Conservation (phyloP, 2,797 vertebrate species). For the Chelon auratus region DNA sequence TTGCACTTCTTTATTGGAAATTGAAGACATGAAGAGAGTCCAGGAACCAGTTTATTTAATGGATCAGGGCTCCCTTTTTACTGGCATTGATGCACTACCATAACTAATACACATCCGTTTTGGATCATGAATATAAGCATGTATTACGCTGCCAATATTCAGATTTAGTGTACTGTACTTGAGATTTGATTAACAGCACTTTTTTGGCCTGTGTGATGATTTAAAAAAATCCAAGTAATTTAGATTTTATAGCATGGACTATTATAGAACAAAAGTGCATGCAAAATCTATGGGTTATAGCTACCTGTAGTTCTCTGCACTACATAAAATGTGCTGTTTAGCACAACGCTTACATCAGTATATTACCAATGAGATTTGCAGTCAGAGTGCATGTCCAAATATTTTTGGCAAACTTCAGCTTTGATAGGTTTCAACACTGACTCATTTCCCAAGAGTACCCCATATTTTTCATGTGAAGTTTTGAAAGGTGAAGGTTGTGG, state of each 20-base stretch:
- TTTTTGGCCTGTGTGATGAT: background rate
- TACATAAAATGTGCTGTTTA: slow-evolving; percentile 20
- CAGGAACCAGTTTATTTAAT: slow-evolving; percentile 57
- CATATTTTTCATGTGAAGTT: slow-evolving; percentile 39
- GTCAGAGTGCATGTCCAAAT: slow-evolving; percentile 21
- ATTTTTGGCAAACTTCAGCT: slow-evolving; percentile 27
- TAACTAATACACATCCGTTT: slow-evolving; percentile 23
- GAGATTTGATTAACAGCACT: slow-evolving; percentile 9
- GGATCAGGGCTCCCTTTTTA: slow-evolving; percentile 51
- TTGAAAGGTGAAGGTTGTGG: slow-evolving; percentile 38
- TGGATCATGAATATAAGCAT: slow-evolving; percentile 20
- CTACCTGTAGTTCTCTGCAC: background rate
- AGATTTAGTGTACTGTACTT: slow-evolving; percentile 2
- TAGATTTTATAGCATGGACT: background rate
- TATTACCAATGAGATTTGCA: slow-evolving; percentile 19
- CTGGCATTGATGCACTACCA: slow-evolving; percentile 29
- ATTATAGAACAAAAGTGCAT: slow-evolving; percentile 17
- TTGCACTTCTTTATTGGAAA: slow-evolving; percentile 52
- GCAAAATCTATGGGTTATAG: slow-evolving; percentile 9
- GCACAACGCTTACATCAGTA: slow-evolving; percentile 12
- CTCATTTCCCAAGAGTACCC: slow-evolving; percentile 36
- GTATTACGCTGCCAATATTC: slow-evolving; percentile 8
- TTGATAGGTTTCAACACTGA: slow-evolving; percentile 32
- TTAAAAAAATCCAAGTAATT: background rate
- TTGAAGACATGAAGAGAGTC: slow-evolving; percentile 38